Evolutionary conservation across 2,888 invertebrate species (phyloP), one percentile per base, ranked within the genome.

Genomic region (Chrysomela aeneicollis): DNA sequence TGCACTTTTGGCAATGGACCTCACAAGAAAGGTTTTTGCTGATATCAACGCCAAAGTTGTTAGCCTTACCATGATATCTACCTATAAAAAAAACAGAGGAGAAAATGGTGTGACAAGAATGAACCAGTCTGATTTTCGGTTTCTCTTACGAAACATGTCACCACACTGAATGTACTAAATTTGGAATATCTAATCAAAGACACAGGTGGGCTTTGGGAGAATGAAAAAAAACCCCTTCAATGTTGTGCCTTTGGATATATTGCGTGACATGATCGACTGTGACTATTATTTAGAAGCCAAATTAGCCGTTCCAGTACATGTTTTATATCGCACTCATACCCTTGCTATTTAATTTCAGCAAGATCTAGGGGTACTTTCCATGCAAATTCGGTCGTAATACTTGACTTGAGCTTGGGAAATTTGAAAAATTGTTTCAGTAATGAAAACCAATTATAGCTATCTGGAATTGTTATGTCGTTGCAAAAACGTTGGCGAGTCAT

Each of bases 381-480:
- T 42, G 42, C 42, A 42, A 42, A 42, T 42, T n/a, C 42, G 15
- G 42, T 42, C 42, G 42, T 42, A 42, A 42, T 42, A 42, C 15
- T 42, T 2, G 3, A 15, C 42, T 42, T 42, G 42, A 42, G 42
- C 42, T 15, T 2, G 42, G 15, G 42, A 42, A 42, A 42, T 42
- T 42, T 42, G n/a, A 42, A 42, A 42, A 42, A 42, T 42, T 15
- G 42, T 42, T 42, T 42, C 42, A 10, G 15, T 42, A 42, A 42
- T 42, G 42, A 42, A 42, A 42, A n/a, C 42, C 42, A 42, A 42
- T 42, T 15, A 42, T 15, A 42, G 42, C 42, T 15, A 42, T 15
- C n/a, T 42, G 42, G 15, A 42, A 42, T 42, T 42, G n/a, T 42
- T 3, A 42, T n/a, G 42, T 42, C 42, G 42, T 15, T 15, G 42